phyloP scores from a whole-genome alignment of 2,797 vertebrate species.

The Taenioides sp. region DNA sequence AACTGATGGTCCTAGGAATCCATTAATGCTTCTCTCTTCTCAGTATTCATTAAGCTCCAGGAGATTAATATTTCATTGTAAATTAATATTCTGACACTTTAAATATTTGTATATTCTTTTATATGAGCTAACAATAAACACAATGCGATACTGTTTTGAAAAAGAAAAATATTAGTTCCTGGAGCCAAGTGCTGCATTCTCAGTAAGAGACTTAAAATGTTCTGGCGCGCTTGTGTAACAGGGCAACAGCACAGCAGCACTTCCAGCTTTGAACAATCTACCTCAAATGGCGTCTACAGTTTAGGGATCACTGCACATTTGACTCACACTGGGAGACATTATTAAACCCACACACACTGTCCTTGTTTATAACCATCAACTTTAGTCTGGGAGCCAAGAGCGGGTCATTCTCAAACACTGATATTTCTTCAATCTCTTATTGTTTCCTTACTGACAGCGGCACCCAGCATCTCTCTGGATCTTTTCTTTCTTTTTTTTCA shows the following conservation, averaged over 20 bases:
- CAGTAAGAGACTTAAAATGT: background rate
- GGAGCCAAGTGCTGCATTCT: background rate
- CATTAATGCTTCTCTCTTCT: too few species aligned
- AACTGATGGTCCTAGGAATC: too few species aligned
- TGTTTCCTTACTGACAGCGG: background rate
- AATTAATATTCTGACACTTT: too few species aligned
- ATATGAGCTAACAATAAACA: too few species aligned
- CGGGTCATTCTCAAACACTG: background rate
- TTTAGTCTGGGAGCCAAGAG: background rate
- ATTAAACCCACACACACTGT: background rate
- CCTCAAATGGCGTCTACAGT: background rate
- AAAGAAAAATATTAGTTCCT: background rate
- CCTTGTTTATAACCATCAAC: background rate
- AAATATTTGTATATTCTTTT: too few species aligned
- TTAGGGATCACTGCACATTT: background rate
- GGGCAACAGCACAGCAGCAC: background rate
- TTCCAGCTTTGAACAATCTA: background rate
- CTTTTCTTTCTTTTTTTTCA: background rate
- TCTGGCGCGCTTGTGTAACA: slow-evolving; percentile 3
- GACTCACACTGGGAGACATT: background rate
- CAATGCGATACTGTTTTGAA: too few species aligned
- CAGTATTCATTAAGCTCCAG: too few species aligned
- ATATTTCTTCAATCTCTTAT: background rate
- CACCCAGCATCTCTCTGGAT: background rate
- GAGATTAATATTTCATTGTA: too few species aligned